Conservation (phyloP, 2,888 invertebrate genomes). For the Punctoribates punctum region DNA sequence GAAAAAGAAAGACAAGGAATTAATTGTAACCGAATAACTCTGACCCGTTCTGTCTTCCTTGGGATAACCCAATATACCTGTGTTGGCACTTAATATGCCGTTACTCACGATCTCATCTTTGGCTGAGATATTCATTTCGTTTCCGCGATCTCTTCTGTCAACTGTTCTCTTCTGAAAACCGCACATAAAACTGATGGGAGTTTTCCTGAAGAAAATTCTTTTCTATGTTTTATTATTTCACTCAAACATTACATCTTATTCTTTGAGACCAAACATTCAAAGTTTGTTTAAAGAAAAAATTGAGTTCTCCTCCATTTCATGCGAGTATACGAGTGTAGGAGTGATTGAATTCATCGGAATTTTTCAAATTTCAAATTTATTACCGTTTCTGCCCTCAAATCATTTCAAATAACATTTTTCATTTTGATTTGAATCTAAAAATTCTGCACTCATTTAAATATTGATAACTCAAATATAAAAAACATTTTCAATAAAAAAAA, state of each 20-base stretch:
- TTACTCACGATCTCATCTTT: constrained; percentile 10
- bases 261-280: not conserved
- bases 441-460: too few species aligned
- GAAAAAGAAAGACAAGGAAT: not conserved
- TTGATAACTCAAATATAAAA: too few species aligned
- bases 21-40: not conserved
- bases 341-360: not conserved
- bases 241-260: not conserved
- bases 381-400: too few species aligned
- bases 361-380: too few species aligned
- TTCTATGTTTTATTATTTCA: not conserved
- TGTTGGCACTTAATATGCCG: not conserved
- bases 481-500: too few species aligned
- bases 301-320: too few species aligned
- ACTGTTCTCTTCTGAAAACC: not conserved
- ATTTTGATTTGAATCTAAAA: too few species aligned
- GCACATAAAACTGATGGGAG: not conserved
- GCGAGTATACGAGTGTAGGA: not conserved
- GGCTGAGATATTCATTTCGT: not conserved
- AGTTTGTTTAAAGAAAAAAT: too few species aligned
- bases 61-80: not conserved
- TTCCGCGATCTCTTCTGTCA: not conserved
- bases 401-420: too few species aligned
- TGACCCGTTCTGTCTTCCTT: not conserved
- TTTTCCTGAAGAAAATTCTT: not conserved